Conservation (phyloP, 2,113 vertebrate species). For the Mystacornis crossleyi region DNA sequence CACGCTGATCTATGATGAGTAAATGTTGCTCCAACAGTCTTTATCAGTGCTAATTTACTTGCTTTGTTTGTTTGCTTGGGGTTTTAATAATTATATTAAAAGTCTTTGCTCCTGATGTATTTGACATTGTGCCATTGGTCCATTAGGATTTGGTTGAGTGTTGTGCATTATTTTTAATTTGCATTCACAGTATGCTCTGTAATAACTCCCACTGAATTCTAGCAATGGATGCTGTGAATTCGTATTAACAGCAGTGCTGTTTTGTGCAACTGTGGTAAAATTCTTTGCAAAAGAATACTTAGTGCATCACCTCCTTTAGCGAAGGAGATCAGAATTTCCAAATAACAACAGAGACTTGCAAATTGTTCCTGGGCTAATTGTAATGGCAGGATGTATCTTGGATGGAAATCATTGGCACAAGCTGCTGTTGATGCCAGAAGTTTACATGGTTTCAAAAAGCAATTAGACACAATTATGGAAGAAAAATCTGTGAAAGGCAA, state of each 20-base stretch:
- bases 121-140: constrained; percentile 32
- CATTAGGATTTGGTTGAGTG: constrained; percentile 49
- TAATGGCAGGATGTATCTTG: constrained; percentile 3
- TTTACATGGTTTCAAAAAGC: constrained; percentile 28
- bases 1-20: not conserved
- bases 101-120: constrained; percentile 39
- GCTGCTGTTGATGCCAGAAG: not conserved
- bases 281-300: not conserved
- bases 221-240: constrained; percentile 53
- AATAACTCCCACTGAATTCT: constrained; percentile 48
- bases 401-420: constrained; percentile 19
- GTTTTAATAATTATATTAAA: constrained; percentile 41
- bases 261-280: constrained; percentile 17
- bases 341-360: not conserved
- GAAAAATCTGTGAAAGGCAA: not conserved
- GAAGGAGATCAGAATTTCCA: not conserved
- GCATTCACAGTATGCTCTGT: constrained; percentile 57
- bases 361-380: not conserved
- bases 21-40: not conserved
- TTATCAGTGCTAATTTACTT: constrained; percentile 24
- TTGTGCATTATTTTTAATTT: constrained; percentile 54
- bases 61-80: constrained; percentile 19
- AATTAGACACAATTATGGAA: constrained; percentile 14
- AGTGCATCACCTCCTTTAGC: not conserved
- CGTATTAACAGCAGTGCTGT: not conserved